phyloP scores from a whole-genome alignment of 2,888 invertebrate species.

The Lasioglossum calceatum region DNA sequence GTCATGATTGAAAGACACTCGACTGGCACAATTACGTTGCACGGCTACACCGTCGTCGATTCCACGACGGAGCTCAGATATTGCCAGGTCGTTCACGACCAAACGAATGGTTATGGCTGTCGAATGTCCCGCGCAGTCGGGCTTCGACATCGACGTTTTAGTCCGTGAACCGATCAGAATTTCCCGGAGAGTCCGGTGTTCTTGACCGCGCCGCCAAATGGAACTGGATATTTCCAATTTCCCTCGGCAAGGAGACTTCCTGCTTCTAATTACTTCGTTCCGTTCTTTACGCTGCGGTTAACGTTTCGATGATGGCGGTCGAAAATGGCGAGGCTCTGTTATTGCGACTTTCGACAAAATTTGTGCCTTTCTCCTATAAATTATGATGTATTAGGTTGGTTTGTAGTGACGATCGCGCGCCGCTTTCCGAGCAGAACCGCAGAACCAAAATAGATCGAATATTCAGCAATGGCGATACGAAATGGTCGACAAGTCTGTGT shows the following conservation, averaged over 20 bases:
- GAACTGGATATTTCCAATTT: neutral
- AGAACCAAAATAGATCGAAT: too few species aligned
- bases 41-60: neutral
- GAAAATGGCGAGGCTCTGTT: neutral
- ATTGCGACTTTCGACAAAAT: neutral
- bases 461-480: neutral
- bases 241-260: neutral
- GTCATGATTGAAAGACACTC: neutral
- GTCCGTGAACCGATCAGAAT: neutral
- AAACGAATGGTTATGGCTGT: conserved; percentile 5
- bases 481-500: neutral
- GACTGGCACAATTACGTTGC: neutral
- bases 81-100: neutral
- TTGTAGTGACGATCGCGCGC: too few species aligned
- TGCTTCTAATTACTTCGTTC: neutral
- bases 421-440: too few species aligned
- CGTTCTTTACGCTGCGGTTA: neutral
- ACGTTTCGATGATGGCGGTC: neutral
- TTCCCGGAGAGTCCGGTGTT: neutral
- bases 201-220: neutral
- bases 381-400: too few species aligned
- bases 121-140: neutral
- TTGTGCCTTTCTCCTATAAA: too few species aligned
- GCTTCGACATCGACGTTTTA: neutral
- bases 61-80: neutral